phyloP scores from a whole-genome alignment of 2,888 invertebrate genomes.

The Acleris sparsana region DNA sequence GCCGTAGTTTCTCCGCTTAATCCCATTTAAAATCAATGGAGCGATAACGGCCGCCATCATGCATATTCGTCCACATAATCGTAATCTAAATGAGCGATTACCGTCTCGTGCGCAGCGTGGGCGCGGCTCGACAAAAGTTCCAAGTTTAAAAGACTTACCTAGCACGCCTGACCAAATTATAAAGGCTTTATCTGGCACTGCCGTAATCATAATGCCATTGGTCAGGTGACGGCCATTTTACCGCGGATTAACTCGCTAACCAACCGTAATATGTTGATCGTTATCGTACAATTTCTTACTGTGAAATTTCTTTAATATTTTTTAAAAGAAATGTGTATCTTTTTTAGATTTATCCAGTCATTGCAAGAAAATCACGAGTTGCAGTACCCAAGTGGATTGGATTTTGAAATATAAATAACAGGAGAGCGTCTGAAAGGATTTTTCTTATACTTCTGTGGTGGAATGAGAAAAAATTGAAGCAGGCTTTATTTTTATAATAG shows the following conservation, averaged over 20 bases:
- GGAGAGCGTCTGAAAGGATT: conserved; percentile 15
- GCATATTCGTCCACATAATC: conserved; percentile 72
- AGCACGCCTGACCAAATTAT: conserved; percentile 51
- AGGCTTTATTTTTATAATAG: conserved; percentile 2
- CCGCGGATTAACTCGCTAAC: conserved; percentile 52
- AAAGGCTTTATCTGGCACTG: conserved; percentile 65
- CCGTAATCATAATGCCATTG: conserved; percentile 70
- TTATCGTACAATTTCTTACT: conserved; percentile 26
- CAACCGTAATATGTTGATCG: conserved; percentile 37
- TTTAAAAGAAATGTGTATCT: not conserved
- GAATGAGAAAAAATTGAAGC: conserved; percentile 23
- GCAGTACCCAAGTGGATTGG: conserved; percentile 11
- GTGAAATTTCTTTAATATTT: not conserved
- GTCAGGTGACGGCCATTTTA: conserved; percentile 63
- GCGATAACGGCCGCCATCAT: conserved; percentile 68
- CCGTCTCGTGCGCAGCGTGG: conserved; percentile 64
- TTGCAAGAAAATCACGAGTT: conserved; percentile 13
- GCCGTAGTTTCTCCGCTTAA: conserved; percentile 58
- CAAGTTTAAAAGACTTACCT: conserved; percentile 45
- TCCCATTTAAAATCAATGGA: conserved; percentile 71
- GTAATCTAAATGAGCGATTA: conserved; percentile 79
- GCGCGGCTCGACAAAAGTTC: conserved; percentile 66
- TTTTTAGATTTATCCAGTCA: conserved; percentile 15
- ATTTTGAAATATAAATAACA: conserved; percentile 24
- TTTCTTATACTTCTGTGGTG: conserved; percentile 17